Evolutionary conservation across 2,113 vertebrate species (phyloP).

Genomic region (Mormyrus lacerda): DNA sequence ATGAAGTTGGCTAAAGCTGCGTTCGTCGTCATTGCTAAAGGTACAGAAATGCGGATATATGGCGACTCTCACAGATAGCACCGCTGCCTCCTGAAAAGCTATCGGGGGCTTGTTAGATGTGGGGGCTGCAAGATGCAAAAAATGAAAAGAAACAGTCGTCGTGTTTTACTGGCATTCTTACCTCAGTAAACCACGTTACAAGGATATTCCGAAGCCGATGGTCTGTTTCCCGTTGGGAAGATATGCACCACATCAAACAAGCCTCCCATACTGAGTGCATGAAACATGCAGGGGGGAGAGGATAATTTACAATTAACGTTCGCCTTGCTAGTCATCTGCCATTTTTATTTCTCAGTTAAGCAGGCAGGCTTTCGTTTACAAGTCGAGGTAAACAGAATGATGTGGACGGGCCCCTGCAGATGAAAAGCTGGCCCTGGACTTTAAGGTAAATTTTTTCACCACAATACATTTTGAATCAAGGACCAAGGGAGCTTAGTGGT

Average conservation of each 20-base stretch:
- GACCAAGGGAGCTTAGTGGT: not conserved
- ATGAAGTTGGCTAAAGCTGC: not conserved
- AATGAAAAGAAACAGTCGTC: no score
- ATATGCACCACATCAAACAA: conserved; percentile 8
- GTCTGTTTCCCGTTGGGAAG: not conserved
- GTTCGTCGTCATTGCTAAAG: not conserved
- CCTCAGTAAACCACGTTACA: not conserved
- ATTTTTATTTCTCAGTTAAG: not conserved
- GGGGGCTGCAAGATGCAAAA: not conserved
- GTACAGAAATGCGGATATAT: not conserved
- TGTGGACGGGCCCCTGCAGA: not conserved
- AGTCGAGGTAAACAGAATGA: not conserved
- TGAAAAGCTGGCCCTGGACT: not conserved
- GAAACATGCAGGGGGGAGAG: not conserved
- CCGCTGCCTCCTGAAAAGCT: not conserved
- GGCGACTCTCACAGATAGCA: not conserved
- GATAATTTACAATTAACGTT: not conserved
- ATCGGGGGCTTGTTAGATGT: not conserved
- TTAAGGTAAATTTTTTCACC: not conserved
- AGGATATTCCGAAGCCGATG: not conserved
- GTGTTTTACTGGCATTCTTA: not conserved
- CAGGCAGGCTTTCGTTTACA: not conserved
- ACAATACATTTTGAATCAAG: not conserved
- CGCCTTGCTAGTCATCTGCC: not conserved
- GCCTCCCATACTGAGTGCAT: not conserved